Base-by-base conservation (phyloP, 1,140 invertebrate species). In the Trinorchestia longiramus region DNA sequence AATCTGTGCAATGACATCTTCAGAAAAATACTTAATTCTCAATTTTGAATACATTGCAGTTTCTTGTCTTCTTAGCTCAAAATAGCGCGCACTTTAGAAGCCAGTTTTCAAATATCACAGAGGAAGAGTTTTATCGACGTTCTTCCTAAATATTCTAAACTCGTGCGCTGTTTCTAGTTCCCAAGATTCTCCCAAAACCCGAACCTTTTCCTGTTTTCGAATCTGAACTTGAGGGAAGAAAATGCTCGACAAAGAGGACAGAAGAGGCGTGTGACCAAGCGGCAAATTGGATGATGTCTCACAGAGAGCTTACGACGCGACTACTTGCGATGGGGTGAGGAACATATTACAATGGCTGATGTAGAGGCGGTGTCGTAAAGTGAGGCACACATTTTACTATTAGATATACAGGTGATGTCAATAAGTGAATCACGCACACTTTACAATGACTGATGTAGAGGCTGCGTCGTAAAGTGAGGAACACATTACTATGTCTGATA, bases 201-300 rank as follows among this genome's bases (percentile, higher is more conserved):
- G 43, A 47, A 94, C 41, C 44, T 47, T 43, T 94, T 94, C 92
- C 92, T 94, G 92, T 94, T 94, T 94, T 94, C 44, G 43, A 43
- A 94, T 94, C 92, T 45, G 36, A 45, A 94, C 36, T 45, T 94
- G 43, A 43, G 92, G 43, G 43, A 44, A 94, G 92, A 44, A 47
- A 94, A 47, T 45, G 92, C 41, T 23, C 43, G 92, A 94, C 92
- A 94, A 94, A 94, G 92, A 90, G 92, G 92, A 94, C 92, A 94
- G 92, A 23, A 94, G 92, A 8, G 92, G 44, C 62, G 92, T 23
- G 41, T 94, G 92, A 94, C 92, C 92, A 47, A 94, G 8, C 92
- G 92, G 92, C 92, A 94, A 94, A 94, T 94, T 94, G 92, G 1
- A 44, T 90, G 88, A 43, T 42, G 88, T 90, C 88, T 90, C 88